These are phyloP conservation scores for Amblyjoppa fuscipennis DNA, from an alignment of 2,888 invertebrate species.

Conservation along the genomic window DNA sequence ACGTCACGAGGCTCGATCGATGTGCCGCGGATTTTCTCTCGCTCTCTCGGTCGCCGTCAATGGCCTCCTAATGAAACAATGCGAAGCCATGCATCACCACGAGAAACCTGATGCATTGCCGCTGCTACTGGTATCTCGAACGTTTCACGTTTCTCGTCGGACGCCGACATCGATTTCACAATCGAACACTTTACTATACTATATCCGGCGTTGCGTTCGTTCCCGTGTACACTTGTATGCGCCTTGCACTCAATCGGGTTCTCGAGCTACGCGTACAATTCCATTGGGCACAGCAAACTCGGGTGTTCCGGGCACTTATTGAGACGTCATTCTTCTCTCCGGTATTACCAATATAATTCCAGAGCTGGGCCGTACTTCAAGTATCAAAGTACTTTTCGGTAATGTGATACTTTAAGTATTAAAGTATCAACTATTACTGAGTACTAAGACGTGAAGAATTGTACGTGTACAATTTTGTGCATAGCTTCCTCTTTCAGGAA, in stretches of 20 bases:
- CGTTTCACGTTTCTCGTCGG: constrained; percentile 47
- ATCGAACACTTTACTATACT: constrained; percentile 45
- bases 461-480: no score
- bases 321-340: not conserved
- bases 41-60: constrained; percentile 67
- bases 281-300: not conserved
- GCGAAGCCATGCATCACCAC: constrained; percentile 63
- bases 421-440: no score
- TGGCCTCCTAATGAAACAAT: constrained; percentile 76
- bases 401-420: no score
- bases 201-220: constrained; percentile 27
- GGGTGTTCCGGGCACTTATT: not conserved
- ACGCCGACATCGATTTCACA: constrained; percentile 52
- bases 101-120: constrained; percentile 59
- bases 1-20: constrained; percentile 37
- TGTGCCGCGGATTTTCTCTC: constrained; percentile 47
- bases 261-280: constrained; percentile 1
- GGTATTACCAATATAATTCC: not conserved
- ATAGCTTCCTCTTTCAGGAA: no score
- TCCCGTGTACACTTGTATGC: not conserved
- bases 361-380: no score
- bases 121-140: constrained; percentile 36
- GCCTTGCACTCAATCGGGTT: constrained; percentile 18
- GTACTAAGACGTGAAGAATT: no score
- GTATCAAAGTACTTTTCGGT: no score